Conservation (phyloP, 2,888 invertebrate genomes). For the Chalcosyrphus nemorum region DNA sequence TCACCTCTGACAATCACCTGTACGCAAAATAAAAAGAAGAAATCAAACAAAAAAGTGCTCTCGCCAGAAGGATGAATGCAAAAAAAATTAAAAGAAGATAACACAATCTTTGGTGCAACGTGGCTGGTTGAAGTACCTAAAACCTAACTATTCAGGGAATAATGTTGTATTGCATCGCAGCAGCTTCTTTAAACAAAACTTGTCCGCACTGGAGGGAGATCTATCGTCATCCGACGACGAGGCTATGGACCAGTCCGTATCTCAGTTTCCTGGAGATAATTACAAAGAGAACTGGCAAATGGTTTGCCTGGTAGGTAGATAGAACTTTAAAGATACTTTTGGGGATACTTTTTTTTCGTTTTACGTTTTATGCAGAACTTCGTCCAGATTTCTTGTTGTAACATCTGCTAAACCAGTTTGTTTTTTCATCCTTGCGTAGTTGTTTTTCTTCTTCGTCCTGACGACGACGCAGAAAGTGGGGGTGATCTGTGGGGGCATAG, state of each 20-base stretch:
- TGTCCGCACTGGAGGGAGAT: slow-evolving; percentile 14
- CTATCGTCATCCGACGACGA: slow-evolving; percentile 35
- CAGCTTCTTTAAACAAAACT: slow-evolving; percentile 28
- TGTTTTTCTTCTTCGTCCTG: slow-evolving; percentile 1
- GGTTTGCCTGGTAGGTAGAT: slow-evolving; percentile 27
- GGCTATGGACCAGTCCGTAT: slow-evolving; percentile 46
- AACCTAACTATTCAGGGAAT: slow-evolving; percentile 12
- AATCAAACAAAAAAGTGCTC: slow-evolving; percentile 1
- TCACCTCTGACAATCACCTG: slow-evolving; percentile 33
- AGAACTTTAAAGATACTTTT: slow-evolving; percentile 51
- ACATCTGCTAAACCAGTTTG: slow-evolving; percentile 67
- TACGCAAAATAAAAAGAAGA: slow-evolving; percentile 33
- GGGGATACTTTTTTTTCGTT: slow-evolving; percentile 12
- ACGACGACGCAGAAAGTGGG: slow-evolving; percentile 3
- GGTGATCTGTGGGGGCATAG: background rate
- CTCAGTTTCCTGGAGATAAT: slow-evolving; percentile 60
- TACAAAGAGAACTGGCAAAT: slow-evolving; percentile 53
- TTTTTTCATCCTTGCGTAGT: slow-evolving; percentile 3
- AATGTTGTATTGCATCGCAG: background rate
- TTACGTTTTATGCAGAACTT: slow-evolving; percentile 23
- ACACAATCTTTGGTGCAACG: slow-evolving; percentile 8
- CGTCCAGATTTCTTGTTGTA: slow-evolving; percentile 49
- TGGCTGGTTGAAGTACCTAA: background rate
- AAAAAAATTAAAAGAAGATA: slow-evolving; percentile 5
- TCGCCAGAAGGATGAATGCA: background rate